Evolutionary conservation across 1,140 invertebrate genomes (phyloP).

Genomic region (Eciton burchellii): DNA sequence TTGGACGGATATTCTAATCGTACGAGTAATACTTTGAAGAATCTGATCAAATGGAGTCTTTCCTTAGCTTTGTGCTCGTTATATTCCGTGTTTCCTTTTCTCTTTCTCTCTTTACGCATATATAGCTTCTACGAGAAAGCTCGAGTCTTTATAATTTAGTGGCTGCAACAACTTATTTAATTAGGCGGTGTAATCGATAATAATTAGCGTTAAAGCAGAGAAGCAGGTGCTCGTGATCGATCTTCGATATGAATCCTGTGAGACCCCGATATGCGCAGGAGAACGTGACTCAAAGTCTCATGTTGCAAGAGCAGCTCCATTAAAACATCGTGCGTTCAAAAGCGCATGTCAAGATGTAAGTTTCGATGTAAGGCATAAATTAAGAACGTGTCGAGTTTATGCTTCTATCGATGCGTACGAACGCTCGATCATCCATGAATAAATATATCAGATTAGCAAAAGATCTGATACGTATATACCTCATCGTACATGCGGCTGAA

Average conservation of each 20-base stretch:
- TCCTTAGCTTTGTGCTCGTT: constrained; percentile 11
- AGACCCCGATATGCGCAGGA: constrained; percentile 18
- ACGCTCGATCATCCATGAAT: neutral
- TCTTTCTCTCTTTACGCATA: neutral
- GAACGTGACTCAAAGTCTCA: constrained; percentile 15
- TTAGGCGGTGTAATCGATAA: constrained; percentile 65
- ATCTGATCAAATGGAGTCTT: neutral
- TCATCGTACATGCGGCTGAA: neutral
- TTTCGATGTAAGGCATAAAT: constrained; percentile 11
- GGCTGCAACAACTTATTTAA: constrained; percentile 42
- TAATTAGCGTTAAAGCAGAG: constrained; percentile 43
- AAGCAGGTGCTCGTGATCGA: constrained; percentile 66
- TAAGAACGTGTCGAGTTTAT: constrained; percentile 15
- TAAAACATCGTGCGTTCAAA: neutral
- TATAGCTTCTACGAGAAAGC: neutral
- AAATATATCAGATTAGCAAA: neutral
- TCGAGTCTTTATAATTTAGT: constrained; percentile 16
- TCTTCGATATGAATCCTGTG: constrained; percentile 41
- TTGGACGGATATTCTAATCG: neutral
- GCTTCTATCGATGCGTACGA: neutral
- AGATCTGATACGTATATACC: neutral
- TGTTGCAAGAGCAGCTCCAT: neutral
- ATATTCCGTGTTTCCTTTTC: neutral
- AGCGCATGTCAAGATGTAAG: neutral
- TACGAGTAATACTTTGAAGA: neutral